Evolutionary conservation across 2,797 vertebrate genomes (phyloP).

Genomic region (Mormyrus proboscirostris): DNA sequence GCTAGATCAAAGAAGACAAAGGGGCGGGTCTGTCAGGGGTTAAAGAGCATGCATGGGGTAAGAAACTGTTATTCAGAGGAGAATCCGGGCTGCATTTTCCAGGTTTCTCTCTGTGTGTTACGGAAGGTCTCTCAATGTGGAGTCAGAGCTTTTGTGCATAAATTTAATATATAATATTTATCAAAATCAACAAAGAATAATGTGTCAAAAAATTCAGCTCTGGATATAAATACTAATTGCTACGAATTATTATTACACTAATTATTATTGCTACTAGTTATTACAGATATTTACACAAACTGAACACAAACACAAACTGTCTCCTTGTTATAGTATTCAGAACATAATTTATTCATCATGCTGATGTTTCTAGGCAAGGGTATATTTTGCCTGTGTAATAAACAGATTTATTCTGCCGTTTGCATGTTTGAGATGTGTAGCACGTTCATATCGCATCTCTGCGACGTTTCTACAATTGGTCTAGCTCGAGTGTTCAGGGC

Average conservation of each 20-base stretch:
- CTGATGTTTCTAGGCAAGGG: not conserved
- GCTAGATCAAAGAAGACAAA: not conserved
- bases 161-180: not conserved
- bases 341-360: not conserved
- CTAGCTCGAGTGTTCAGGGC: not conserved
- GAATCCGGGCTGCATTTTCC: not conserved
- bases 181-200: not conserved
- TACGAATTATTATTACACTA: not conserved
- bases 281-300: no score
- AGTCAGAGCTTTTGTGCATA: not conserved
- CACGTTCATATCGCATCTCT: not conserved
- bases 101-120: not conserved
- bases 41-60: not conserved
- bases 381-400: not conserved
- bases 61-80: not conserved
- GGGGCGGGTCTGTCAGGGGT: not conserved
- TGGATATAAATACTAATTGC: not conserved
- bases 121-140: not conserved
- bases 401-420: not conserved
- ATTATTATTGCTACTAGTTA: not conserved
- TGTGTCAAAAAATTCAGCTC: not conserved
- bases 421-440: not conserved
- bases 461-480: not conserved
- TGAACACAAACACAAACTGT: not conserved
- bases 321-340: not conserved